phyloP scores from a whole-genome alignment of 2,113 vertebrate genomes.

The Cryptotis parvus region DNA sequence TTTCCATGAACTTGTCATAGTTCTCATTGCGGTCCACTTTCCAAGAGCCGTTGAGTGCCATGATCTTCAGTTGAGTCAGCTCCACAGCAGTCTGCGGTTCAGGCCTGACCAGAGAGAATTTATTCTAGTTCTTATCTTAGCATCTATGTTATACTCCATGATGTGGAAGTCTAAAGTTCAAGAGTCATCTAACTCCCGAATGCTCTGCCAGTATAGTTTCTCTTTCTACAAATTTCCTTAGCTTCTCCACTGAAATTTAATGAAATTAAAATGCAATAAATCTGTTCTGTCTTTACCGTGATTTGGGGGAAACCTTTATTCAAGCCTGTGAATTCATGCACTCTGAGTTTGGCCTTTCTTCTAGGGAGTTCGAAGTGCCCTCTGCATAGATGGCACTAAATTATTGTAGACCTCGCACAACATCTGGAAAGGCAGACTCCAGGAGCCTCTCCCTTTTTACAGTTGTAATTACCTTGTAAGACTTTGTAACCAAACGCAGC shows the following conservation, averaged over 20 bases:
- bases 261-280: neutral
- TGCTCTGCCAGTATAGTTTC: neutral
- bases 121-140: conserved; percentile 89
- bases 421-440: neutral
- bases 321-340: neutral
- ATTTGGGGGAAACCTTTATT: neutral
- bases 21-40: conserved; percentile 92
- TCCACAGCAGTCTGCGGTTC: conserved; percentile 59
- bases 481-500: neutral
- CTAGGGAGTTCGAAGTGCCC: neutral
- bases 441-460: neutral
- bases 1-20: conserved; percentile 95
- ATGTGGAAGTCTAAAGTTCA: conserved; percentile 95
- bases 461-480: neutral
- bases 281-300: neutral
- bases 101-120: conserved; percentile 73
- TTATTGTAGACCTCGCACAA: neutral
- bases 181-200: conserved; percentile 68
- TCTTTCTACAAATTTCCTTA: neutral
- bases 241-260: neutral
- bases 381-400: neutral
- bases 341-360: neutral
- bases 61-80: conserved; percentile 78
- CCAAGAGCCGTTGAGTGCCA: conserved; percentile 93
- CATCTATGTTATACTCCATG: conserved; percentile 84